Base-by-base conservation (phyloP, 1,140 invertebrate species). In the Drosophila ananassae region DNA sequence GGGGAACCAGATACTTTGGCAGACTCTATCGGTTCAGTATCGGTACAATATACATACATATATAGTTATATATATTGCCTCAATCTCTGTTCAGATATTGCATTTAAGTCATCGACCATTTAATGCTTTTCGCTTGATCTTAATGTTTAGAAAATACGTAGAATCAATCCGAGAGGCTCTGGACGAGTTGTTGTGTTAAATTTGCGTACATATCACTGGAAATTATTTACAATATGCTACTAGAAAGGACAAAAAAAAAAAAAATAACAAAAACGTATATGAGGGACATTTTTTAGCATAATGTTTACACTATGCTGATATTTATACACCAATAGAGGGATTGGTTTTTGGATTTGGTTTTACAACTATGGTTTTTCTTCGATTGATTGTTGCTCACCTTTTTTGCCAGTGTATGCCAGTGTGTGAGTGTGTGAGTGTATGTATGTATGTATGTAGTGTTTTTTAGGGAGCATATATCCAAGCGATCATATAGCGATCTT, bases 151-250 rank as follows among this genome's bases (percentile, higher is more conserved):
- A 13, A 30, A 59, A 54, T 34, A 55, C 39, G 47, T 59, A 55
- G 28, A 64, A 67, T 13, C 37, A 22, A 39, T 44, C 46, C 24
- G 30, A 68, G 66, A 69, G 66, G 63, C 64, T 68, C 67, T 60
- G 47, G 69, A 61, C 46, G 62, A 82, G 74, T 78, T 82, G 67
- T 82, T 81, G 79, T 78, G 69, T 78, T 83, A 83, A 68, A 83
- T 83, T 82, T 82, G 69, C 79, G 79, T 79, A 82, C 79, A 82
- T 82, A 82, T 82, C 79, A 82, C 75, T 82, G 75, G 81, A 60
- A 82, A 82, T 83, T 82, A 83, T 82, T 82, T 82, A 81, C 79
- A 82, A 73, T 61, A 64, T 53, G 68, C 61, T 74, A 69, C 64
- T 13, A 69, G 52, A 56, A 66, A 9, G 37, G 8, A n/a, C 37